Conservation (phyloP, 2,113 vertebrate genomes). For the Cercocebus atys region DNA sequence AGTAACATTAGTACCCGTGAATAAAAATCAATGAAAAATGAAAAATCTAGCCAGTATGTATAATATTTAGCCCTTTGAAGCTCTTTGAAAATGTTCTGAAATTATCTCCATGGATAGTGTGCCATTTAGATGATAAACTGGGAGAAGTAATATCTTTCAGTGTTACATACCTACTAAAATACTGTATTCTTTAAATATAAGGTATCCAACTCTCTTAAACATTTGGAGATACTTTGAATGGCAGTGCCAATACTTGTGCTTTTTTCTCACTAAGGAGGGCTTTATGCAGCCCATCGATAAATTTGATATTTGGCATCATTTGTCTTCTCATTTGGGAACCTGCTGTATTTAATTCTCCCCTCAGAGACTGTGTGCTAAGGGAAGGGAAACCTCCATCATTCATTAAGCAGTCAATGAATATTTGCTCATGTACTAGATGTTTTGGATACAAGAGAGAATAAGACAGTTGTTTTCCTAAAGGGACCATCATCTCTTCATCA, state of each 20-base stretch:
- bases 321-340: neutral
- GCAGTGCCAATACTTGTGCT: neutral
- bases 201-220: neutral
- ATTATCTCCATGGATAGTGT: neutral
- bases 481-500: neutral
- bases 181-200: neutral
- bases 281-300: neutral
- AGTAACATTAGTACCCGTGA: neutral
- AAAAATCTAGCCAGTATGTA: constrained; percentile 2
- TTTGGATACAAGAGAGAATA: neutral
- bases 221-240: neutral
- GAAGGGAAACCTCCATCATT: neutral
- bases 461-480: neutral
- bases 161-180: neutral
- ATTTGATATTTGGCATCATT: neutral
- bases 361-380: neutral
- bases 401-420: neutral
- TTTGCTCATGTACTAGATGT: neutral
- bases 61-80: constrained; percentile 16
- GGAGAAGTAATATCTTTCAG: neutral
- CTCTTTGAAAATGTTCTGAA: constrained; percentile 1
- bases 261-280: neutral
- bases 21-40: constrained; percentile 29
- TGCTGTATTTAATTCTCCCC: neutral
- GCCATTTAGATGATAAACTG: neutral